Evolutionary conservation across 2,888 invertebrate genomes (phyloP), one percentile per base, ranked within the genome.

Genomic region (Rhogogaster chlorosoma): DNA sequence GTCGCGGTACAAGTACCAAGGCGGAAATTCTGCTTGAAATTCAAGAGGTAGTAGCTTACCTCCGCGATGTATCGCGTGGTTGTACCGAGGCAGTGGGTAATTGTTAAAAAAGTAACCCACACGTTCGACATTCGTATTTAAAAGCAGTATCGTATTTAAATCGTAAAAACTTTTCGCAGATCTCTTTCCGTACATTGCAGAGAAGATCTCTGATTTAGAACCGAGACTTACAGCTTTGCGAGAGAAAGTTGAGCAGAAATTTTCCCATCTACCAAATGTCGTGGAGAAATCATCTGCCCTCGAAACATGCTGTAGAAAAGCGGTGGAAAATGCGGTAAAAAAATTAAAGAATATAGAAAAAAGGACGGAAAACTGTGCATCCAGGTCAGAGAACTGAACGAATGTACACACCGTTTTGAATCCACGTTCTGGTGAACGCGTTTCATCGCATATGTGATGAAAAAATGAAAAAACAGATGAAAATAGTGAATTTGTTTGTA

Each of bases 251-350:
- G 26, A 10, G 10, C 36, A 5, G 18, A 80, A 57, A 61, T 61
- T 80, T 57, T 61, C 80, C 38, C 80, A 80, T 26, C 38, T 80
- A 38, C 38, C 80, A 38, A 36, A 61, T 0, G 61, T 26, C 3
- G 0, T 29, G 12, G 12, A 61, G 10, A 80, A 61, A 38, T 38
- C 38, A 18, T 15, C 32, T 1, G 38, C 18, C 12, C 61, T 80
- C 0, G 80, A 61, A 18, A 26, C 15, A 64, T 38, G 67, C 10
- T 86, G 71, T 49, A 29, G 22, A 53, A 53, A 38, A 61, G 86
- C 78, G 85, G 84, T 73, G 2, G 36, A 26, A 42, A 86, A 45
- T n/a, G 84, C 57, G 22, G 4, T 57, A 1, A 6, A 42, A 73
- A 53, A 77, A 15, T 18, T 84, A 36, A 29, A 75, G 22, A n/a